Base-by-base conservation (phyloP, 2,888 invertebrate species). In the Ectropis crepuscularia region DNA sequence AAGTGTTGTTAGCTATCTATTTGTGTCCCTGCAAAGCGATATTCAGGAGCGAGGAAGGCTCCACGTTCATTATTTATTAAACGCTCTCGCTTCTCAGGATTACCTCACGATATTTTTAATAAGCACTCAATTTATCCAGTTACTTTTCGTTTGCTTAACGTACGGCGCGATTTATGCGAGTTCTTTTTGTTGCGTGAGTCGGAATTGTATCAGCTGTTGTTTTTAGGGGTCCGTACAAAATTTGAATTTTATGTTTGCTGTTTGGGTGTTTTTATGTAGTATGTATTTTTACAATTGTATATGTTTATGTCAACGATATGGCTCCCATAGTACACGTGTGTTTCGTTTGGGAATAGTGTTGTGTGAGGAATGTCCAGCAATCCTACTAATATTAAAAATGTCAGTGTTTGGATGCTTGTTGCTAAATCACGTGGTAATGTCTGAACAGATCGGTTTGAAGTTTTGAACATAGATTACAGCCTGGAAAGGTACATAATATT, bases 21-120 rank as follows among this genome's bases (percentile, higher is more conserved):
- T 59, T 59, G 59, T 45, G 63, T 59, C 54, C 46, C 59, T 42
- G 41, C 58, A 63, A 59, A 58, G 41, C 58, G 48, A 49, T 62
- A 45, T 47, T 16, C 57, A 41, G 39, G 36, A 43, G 42, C 55
- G 12, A 12, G 38, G n/a, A 53, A 28, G 54, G 39, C 54, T 36
- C 61, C 10, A 47, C 12, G 7, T 49, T 49, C 55, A 61, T 63
- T 59, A 54, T 50, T 46, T 59, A 63, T 64, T 55, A 55, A 64
- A 47, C 37, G 46, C 55, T 50, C 58, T 50, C 60, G 51, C 51
- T 64, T 42, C 53, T 64, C 53, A 28, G 50, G 60, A 64, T 60
- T 57, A 55, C 55, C 43, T 60, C 63, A 59, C 55, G 59, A 63
- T 63, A 60, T 64, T 64, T 64, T 64, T 60, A 64, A 64, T 60